Conservation (phyloP, 2,888 invertebrate species). For the Labia minor region DNA sequence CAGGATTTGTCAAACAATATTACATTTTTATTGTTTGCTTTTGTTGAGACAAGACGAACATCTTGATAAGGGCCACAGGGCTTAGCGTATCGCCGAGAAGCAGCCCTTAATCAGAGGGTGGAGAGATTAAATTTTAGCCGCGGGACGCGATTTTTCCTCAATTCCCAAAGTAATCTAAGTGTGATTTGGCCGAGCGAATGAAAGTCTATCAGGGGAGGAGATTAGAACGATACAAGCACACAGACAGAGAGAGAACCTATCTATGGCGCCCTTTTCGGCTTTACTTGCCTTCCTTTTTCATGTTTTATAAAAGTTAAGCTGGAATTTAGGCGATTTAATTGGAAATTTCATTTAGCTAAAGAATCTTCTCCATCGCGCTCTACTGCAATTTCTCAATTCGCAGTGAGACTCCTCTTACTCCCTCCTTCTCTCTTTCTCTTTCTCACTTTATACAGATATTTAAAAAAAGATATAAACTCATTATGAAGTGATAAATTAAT, state of each 20-base stretch:
- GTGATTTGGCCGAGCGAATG: conserved; percentile 13
- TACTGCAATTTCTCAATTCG: neutral
- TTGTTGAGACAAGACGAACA: conserved; percentile 13
- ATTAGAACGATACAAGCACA: neutral
- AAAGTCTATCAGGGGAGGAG: conserved; percentile 3
- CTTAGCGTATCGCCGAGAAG: neutral
- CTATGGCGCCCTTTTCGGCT: conserved; percentile 13
- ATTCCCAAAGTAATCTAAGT: conserved; percentile 13
- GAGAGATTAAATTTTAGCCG: conserved; percentile 13
- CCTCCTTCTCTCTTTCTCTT: too few species aligned
- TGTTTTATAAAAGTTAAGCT: conserved; percentile 13
- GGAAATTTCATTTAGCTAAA: conserved; percentile 13
- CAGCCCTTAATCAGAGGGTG: conserved; percentile 6
- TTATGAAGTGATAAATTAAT: too few species aligned
- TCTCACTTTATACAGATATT: too few species aligned
- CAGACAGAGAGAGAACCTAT: neutral
- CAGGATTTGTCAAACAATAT: conserved; percentile 13
- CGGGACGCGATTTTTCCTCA: conserved; percentile 13
- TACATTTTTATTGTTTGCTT: conserved; percentile 13
- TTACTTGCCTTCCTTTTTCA: conserved; percentile 9
- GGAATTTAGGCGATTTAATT: conserved; percentile 13
- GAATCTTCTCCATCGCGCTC: neutral
- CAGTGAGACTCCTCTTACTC: neutral
- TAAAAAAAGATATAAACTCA: too few species aligned
- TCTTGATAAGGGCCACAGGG: neutral